Base-by-base conservation (phyloP, 2,113 vertebrate species). In the Mellivora capensis region DNA sequence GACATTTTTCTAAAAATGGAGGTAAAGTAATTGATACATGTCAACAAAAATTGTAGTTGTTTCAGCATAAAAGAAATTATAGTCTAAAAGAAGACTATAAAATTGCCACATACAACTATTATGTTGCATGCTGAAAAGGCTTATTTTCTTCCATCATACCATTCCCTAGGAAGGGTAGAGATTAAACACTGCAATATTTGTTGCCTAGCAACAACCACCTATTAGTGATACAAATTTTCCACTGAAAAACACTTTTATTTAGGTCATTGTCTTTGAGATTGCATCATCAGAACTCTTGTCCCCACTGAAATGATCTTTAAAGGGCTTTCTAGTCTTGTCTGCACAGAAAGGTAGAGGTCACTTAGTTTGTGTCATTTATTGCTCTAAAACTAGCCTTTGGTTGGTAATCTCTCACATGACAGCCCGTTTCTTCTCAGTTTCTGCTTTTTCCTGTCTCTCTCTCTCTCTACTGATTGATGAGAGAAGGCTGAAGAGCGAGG, bases 141-240 rank as follows among this genome's bases (percentile, higher is more conserved):
- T 88, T 88, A 71, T 88, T 98, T 94, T 96, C 74, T 97, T 94
- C 23, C 61, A 90, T 87, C 79, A 74, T 76, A 29, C 57, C 94
- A 79, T 96, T 94, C 20, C 42, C 27, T n/a, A 44, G n/a, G 37
- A 97, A 97, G 61, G 27, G 59, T 91, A 83, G 79, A 93, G 94
- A 96, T 95, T 87, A 97, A 97, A 93, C 31, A 72, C 74, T 83
- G 61, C 69, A 87, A 23, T 94, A 72, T 83, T 62, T 14, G 83
- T 97, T 97, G 80, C 97, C 76, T 97, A 95, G 92, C 97, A 97
- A 96, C 93, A 86, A n/a, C 52, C 52, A 27, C 71, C 42, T 86
- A 62, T 89, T 94, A 91, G 72, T 90, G 39, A 29, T 93, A 85
- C 39, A 88, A 39, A 88, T 96, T 96, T 98, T 93, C 87, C 34